Evolutionary conservation across 2,113 vertebrate species (phyloP).

Genomic region (Entelurus aequoreus): DNA sequence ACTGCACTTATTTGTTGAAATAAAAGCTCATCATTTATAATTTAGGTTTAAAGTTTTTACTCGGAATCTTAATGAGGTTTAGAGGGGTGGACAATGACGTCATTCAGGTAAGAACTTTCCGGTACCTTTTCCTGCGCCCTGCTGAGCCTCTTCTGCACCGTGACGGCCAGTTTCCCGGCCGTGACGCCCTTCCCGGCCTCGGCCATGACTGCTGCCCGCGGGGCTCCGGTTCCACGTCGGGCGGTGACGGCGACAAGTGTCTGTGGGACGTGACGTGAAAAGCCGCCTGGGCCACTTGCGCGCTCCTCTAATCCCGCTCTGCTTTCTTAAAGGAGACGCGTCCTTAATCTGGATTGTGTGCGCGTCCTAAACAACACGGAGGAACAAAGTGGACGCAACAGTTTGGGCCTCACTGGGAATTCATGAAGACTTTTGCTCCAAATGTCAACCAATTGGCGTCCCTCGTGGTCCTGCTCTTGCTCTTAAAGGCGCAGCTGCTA

Average conservation of each 20-base stretch:
- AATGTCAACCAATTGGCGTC: slow-evolving; percentile 47
- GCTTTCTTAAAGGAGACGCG: slow-evolving; percentile 60
- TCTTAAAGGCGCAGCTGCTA: slow-evolving; percentile 70
- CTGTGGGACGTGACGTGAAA: slow-evolving; percentile 32
- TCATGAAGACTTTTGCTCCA: slow-evolving; percentile 39
- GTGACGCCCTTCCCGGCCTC: slow-evolving; percentile 92
- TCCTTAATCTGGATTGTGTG: slow-evolving; percentile 36
- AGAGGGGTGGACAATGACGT: neutral
- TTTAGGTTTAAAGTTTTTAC: too few species aligned
- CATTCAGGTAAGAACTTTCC: neutral
- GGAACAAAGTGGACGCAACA: neutral
- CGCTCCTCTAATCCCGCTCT: slow-evolving; percentile 56
- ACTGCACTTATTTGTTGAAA: too few species aligned
- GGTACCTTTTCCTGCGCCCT: slow-evolving; percentile 95
- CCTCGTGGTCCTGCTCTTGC: slow-evolving; percentile 21
- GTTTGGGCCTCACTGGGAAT: slow-evolving; percentile 28
- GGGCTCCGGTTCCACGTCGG: slow-evolving; percentile 9
- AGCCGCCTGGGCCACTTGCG: slow-evolving; percentile 17
- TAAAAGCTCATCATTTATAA: too few species aligned
- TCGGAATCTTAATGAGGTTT: too few species aligned
- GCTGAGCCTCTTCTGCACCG: slow-evolving; percentile 91
- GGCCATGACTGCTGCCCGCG: slow-evolving; percentile 76
- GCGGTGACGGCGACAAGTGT: neutral
- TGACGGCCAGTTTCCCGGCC: slow-evolving; percentile 91
- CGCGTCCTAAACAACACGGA: neutral